Conservation (phyloP, 2,888 invertebrate genomes). For the Crossocerus cetratus region DNA sequence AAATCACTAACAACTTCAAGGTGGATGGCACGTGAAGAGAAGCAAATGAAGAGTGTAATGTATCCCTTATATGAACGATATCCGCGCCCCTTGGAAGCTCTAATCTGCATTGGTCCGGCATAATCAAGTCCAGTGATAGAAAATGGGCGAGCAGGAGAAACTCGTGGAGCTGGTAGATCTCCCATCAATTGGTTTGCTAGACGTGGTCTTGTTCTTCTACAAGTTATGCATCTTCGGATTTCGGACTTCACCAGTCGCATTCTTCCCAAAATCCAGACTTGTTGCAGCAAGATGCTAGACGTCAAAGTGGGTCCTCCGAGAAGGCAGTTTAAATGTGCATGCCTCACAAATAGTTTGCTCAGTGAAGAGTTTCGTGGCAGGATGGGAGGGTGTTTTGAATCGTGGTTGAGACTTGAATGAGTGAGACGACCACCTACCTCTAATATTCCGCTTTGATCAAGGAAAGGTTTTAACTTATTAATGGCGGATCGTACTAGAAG, state of each 20-base stretch:
- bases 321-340: not conserved
- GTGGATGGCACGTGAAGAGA: not conserved
- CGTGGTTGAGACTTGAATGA: not conserved
- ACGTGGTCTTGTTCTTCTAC: not conserved
- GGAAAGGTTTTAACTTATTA: not conserved
- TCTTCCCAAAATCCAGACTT: not conserved
- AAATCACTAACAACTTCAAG: not conserved
- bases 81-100: not conserved
- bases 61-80: not conserved
- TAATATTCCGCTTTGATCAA: not conserved
- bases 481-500: not conserved
- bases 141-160: not conserved
- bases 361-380: not conserved
- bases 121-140: not conserved
- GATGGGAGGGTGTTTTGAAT: not conserved
- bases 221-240: not conserved
- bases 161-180: not conserved
- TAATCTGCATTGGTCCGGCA: not conserved
- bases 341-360: not conserved
- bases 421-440: not conserved
- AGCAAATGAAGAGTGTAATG: slow-evolving; percentile 1
- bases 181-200: not conserved
- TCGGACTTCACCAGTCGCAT: not conserved
- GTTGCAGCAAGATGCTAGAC: not conserved
- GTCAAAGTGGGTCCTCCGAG: not conserved